Base-by-base conservation (phyloP, 1,140 invertebrate genomes). In the Drosophila orena region DNA sequence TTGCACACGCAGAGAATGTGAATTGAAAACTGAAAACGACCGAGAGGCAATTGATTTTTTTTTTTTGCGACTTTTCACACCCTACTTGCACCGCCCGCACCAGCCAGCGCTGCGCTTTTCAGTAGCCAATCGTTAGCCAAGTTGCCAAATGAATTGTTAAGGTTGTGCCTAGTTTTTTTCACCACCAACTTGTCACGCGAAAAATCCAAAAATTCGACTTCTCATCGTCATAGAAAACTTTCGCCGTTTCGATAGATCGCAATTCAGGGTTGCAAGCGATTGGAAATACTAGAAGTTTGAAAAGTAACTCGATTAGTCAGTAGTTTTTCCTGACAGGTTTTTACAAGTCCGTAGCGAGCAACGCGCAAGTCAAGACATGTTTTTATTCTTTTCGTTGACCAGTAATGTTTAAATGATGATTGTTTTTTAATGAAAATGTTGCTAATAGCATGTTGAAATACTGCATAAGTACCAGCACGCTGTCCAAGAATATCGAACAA, bases 161-260 rank as follows among this genome's bases (percentile, higher is more conserved):
- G 43, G 37, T 70, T 69, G 46, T 68, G 64, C 64, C 60, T 68
- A 20, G 53, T 70, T 84, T 64, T 84, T 88, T 89, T 89, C 79
- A 88, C 84, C 81, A 89, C 83, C 79, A 88, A 86, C 71, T 88
- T 81, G 84, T 89, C 83, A 84, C 81, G 66, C 81, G 80, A 84
- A 85, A 84, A 84, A 77, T 84, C 77, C 77, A 85, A 84, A 83
- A 84, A 84, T 84, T 84, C 78, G 79, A 84, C 80, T 83, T 84
- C 77, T 84, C 80, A 84, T 84, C 80, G 80, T 85, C 83, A 85
- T 84, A 84, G 80, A 85, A 84, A 84, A 84, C 80, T 84, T 84
- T 84, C 80, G 80, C 80, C 80, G 80, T 84, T 85, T 81, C 81
- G 81, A 85, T 85, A 86, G 65, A 15, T 66, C 56, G 50, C 57